Evolutionary conservation across 2,797 vertebrate genomes (phyloP), one percentile per base, ranked within the genome.

Genomic region (Pagetopsis macropterus): DNA sequence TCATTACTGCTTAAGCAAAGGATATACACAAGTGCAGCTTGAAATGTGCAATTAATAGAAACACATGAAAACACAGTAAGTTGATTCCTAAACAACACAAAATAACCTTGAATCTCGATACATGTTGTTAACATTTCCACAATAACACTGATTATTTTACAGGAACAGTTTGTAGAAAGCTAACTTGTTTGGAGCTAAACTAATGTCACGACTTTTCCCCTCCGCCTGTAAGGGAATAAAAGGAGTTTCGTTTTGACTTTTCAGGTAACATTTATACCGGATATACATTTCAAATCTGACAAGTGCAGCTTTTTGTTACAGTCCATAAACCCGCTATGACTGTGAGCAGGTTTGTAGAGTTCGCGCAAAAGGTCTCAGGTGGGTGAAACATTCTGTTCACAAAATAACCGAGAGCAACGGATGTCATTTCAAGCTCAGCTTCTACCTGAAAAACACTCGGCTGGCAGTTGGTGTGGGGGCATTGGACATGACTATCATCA

Each of bases 351-450:
- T 50, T 52, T 6, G 51, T 50, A 7, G 37, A 48, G 65, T 54
- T 40, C 49, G 54, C 27, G 15, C 13, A 4, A 62, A 72, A 71
- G 49, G 19, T 75, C 6, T 68, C 41, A 41, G 67, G 51, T 15
- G 7, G 21, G 59, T 48, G 56, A 76, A 41, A 19, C 10, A 48
- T 68, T 75, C 50, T 13, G 21, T 72, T 63, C 8, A 44, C 27
- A 79, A 57, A 73, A 62, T 56, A 67, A 72, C 49, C 4, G 16
- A 58, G 54, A 62, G 70, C 60, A 66, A 45, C 40, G 65, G 19
- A 9, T 72, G 63, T 49, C 64, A 70, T 83, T 81, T 85, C 17
- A 72, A 4, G 61, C 72, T 55, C 5, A 65, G 49, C 66, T 63
- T 44, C 54, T 64, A 41, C 46, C n/a, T 67, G 69, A 76, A 46